Base-by-base conservation (phyloP, 1,140 invertebrate species). In the Chelonus insularis region DNA sequence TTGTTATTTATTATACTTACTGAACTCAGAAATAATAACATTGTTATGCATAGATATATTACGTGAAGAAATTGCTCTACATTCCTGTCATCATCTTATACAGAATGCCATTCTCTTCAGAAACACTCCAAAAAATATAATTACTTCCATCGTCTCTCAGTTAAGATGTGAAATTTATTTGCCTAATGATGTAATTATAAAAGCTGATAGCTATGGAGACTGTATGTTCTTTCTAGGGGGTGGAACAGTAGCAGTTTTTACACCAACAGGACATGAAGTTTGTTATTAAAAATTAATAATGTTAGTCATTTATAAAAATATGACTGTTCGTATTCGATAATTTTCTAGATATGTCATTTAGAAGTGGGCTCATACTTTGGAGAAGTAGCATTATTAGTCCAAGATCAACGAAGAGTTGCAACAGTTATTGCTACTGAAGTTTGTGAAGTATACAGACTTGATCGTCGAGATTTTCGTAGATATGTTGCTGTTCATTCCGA, bases 191-290 rank as follows among this genome's bases (percentile, higher is more conserved):
- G 64, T 74, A 4, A 84, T 87, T 12, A 72, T 84, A 2, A 83
- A 83, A 67, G 83, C 85, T 2, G 84, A 83, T 0, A 76, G 78
- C 9, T 69, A 77, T 8, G 85, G 85, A 7, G 82, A 86, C 37
- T 86, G 82, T 62, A 86, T 87, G 85, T 87, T 82, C 65, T 86
- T 87, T 60, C 71, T 87, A 8, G 77, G 80, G 0, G 79, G 72
- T 54, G 86, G 86, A 25, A 85, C 84, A 2, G 84, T 87, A 0
- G 81, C 83, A 1, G 76, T 87, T n/a, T 77, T 83, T n/a, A 84
- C 86, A 0, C 76, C 82, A 4, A 84, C 83, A 14, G 86, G 86
- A 29, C 83, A 82, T 66, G 86, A 86, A 71, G 83, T 84, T 60
- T 12, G 23, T 56, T 37, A 23, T 48, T 36, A 20, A 1, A 11